Evolutionary conservation across 2,888 invertebrate genomes (phyloP), one percentile per base, ranked within the genome.

Genomic region (Perizoma flavofasciatum): DNA sequence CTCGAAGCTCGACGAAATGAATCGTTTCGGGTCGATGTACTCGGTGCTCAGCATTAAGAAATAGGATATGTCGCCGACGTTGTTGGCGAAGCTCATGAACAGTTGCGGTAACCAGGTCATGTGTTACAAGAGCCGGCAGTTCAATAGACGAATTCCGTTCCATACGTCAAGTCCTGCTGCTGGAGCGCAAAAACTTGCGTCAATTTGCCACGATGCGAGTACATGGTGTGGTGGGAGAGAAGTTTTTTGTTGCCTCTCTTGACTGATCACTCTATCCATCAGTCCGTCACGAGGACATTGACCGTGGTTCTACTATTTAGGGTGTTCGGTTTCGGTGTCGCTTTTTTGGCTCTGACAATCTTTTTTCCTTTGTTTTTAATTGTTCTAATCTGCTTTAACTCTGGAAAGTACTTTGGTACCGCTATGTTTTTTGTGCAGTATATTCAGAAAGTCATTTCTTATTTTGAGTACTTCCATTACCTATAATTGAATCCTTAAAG

Each of bases 241-340:
- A 75, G 81, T 86, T 86, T 87, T 84, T 82, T 81, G 80, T 85
- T 82, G 82, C 80, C 82, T 81, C 81, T 83, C 82, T 86, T 85
- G 85, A 85, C 82, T 81, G 85, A 87, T 85, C 85, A 78, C 77
- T 82, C 74, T 80, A 82, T 80, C 81, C 79, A 78, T 71, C 83
- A 73, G 82, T 77, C 82, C 81, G 82, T 79, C 83, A 78, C 79
- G 80, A 75, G 91, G 87, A 82, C 92, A 72, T 89, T 90, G 91
- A 92, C 91, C 90, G 85, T 85, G 79, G 72, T 72, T 79, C 74
- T 77, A 80, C 81, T 89, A 85, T 86, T 88, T 81, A 77, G 81
- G 83, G 80, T 83, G 79, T 81, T 83, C 74, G 70, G 74, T 80
- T 82, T 79, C 78, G 74, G 76, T 76, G 54, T 55, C 43, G 43